Base-by-base conservation (phyloP, 2,888 invertebrate genomes). In the Osmoderma eremita region DNA sequence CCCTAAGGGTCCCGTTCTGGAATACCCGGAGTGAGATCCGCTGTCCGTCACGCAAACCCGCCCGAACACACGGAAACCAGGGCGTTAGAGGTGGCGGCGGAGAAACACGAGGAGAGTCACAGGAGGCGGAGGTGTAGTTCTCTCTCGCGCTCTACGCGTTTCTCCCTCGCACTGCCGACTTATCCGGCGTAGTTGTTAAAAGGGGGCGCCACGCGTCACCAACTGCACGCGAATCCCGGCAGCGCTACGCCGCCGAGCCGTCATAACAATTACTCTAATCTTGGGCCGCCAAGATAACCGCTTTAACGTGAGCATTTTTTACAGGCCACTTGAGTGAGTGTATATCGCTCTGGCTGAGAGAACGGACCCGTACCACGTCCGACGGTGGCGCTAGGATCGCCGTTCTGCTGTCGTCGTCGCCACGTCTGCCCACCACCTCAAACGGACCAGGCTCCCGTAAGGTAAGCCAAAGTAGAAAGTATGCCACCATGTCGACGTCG, bases 201-300 rank as follows among this genome's bases (percentile, higher is more conserved):
- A 61, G 58, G 58, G 58, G 67, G 65, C 71, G 70, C 68, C 70
- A 67, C 67, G 62, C 61, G 67, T 42, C 58, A 45, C 67, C 68
- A 67, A 58, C 68, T 64, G 67, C 66, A 71, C 68, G 68, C 69
- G 69, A 71, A 42, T 42, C 39, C 65, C 54, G 49, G 45, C 58
- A 56, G 58, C 49, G 41, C 49, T 17, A 20, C 58, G 45, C 63
- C 58, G 45, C 45, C 58, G 20, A 71, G 66, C 71, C 63, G 68
- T 68, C 69, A 67, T 70, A 71, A 71, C 71, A 71, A 71, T 71
- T 69, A 71, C 71, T 68, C 67, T 69, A 71, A 71, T 71, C 71
- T 69, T 65, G 62, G 54, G 45, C 49, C 30, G 30, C 30, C 66
- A 50, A 70, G 70, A 70, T 70, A 70, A 67, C 64, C 62, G 58